Evolutionary conservation across 2,113 vertebrate species (phyloP).

Genomic region (Saguinus imperator): DNA sequence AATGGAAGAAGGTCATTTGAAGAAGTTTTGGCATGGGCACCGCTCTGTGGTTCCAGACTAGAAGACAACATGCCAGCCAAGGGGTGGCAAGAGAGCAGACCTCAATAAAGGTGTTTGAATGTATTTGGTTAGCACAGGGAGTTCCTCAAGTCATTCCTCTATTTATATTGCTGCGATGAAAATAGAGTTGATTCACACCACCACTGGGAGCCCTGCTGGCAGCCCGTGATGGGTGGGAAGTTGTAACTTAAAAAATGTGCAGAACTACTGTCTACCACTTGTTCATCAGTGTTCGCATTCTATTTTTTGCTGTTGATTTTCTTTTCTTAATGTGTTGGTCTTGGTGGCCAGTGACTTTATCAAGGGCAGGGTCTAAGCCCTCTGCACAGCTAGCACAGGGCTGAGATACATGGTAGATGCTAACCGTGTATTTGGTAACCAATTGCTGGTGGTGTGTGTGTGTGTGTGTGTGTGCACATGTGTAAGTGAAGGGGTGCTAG

Average conservation of each 20-base stretch:
- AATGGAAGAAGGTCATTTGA: not conserved
- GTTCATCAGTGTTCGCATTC: not conserved
- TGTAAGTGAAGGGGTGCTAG: not conserved
- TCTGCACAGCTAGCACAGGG: not conserved
- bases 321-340: not conserved
- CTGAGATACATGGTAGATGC: fast-evolving
- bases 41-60: not conserved
- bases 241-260: not conserved
- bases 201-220: not conserved
- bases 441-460: no score
- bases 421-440: not conserved
- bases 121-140: not conserved
- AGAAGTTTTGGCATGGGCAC: fast-evolving
- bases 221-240: not conserved
- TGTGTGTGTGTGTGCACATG: no score
- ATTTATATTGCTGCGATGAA: not conserved
- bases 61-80: no score
- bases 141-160: not conserved
- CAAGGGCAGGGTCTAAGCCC: not conserved
- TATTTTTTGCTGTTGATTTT: not conserved
- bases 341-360: not conserved
- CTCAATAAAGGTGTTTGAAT: no score
- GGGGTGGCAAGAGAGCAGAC: no score
- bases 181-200: not conserved
- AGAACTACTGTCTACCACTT: not conserved